Evolutionary conservation across 1,140 invertebrate genomes (phyloP).

Genomic region (Pogonus chalceus): DNA sequence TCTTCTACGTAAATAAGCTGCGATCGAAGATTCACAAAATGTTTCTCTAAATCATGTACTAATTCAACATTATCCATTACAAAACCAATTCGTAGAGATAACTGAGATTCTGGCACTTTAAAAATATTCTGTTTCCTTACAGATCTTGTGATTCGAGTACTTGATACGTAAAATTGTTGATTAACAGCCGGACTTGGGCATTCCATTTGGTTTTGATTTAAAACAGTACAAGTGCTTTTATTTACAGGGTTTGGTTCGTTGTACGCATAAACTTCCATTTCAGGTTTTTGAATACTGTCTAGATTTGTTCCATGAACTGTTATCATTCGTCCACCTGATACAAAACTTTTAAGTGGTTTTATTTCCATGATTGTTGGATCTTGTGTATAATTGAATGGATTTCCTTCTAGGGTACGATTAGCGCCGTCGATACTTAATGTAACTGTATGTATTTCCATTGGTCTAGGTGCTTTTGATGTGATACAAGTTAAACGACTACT

Average conservation of each 20-base stretch:
- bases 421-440: slow-evolving; percentile 77
- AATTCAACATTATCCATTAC: slow-evolving; percentile 91
- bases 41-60: slow-evolving; percentile 79
- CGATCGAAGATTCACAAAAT: slow-evolving; percentile 67
- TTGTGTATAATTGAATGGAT: slow-evolving; percentile 78
- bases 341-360: slow-evolving; percentile 77
- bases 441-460: slow-evolving; percentile 49
- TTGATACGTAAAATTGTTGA: slow-evolving; percentile 29
- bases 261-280: slow-evolving; percentile 72
- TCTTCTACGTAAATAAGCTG: slow-evolving; percentile 84
- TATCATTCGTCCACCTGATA: slow-evolving; percentile 85
- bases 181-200: slow-evolving; percentile 85
- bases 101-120: slow-evolving; percentile 43
- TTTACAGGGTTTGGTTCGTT: slow-evolving; percentile 61
- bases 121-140: slow-evolving; percentile 28
- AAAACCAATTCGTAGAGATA: slow-evolving; percentile 73
- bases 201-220: slow-evolving; percentile 86
- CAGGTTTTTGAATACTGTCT: slow-evolving; percentile 81
- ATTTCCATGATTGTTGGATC: slow-evolving; percentile 93
- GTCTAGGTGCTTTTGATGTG: slow-evolving; percentile 58
- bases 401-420: slow-evolving; percentile 54
- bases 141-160: slow-evolving; percentile 25
- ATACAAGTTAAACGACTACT: slow-evolving; percentile 78
- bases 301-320: slow-evolving; percentile 88
- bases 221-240: slow-evolving; percentile 70